Evolutionary conservation across 2,888 invertebrate genomes (phyloP).

Genomic region (Macrophya annulata): DNA sequence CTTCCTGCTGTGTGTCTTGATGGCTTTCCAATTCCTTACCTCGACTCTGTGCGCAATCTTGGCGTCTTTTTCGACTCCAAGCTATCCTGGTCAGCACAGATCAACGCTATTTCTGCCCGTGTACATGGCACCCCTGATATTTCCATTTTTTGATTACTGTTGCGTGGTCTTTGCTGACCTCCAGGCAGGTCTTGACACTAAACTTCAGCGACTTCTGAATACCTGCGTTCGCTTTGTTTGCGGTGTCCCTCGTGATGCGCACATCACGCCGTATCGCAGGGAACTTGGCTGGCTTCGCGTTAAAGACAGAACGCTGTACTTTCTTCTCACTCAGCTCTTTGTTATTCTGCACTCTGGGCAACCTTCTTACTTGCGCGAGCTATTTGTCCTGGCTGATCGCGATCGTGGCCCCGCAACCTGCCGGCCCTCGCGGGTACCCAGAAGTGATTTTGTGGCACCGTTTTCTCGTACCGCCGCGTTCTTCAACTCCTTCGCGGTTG

Average conservation of each 20-base stretch:
- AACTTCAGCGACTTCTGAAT: slow-evolving; percentile 23
- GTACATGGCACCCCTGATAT: slow-evolving; percentile 19
- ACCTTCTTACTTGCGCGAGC: slow-evolving; percentile 6
- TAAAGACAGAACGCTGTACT: background rate
- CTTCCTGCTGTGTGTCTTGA: slow-evolving; percentile 16
- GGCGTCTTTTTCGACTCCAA: slow-evolving; percentile 27
- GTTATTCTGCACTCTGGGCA: background rate
- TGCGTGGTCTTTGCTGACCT: background rate
- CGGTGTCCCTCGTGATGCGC: background rate
- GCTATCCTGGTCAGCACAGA: slow-evolving; percentile 46
- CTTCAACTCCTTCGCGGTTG: no score
- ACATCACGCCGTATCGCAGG: slow-evolving; percentile 8
- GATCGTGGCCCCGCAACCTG: no score
- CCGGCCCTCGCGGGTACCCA: no score
- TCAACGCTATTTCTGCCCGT: background rate
- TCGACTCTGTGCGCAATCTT: slow-evolving; percentile 14
- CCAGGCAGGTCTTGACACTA: background rate
- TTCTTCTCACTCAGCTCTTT: background rate
- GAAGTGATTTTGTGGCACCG: no score
- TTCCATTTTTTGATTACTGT: slow-evolving; percentile 21
- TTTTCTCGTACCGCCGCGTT: no score
- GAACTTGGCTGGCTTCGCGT: background rate
- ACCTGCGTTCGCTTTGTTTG: slow-evolving; percentile 14
- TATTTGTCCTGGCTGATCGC: background rate
- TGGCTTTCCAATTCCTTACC: no score